Evolutionary conservation across 2,113 vertebrate genomes (phyloP).

Genomic region (Sapajus apella): DNA sequence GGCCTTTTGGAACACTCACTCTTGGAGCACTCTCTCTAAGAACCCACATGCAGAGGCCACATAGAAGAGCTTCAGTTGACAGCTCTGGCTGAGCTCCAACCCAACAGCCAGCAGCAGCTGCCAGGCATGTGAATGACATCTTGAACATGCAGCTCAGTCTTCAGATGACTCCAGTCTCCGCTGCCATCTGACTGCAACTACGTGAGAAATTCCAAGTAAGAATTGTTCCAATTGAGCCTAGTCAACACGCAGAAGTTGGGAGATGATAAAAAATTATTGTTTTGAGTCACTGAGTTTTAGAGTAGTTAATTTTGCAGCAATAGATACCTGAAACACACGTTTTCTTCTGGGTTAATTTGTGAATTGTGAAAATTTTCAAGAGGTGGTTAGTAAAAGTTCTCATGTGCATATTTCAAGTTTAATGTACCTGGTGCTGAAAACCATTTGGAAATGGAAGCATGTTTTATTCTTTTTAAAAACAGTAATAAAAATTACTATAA

Average conservation of each 20-base stretch:
- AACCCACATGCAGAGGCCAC: not conserved
- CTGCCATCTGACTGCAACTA: not conserved
- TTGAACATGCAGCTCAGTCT: not conserved
- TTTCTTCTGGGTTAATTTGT: not conserved
- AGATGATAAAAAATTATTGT: not conserved
- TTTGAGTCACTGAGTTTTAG: not conserved
- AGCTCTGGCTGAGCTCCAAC: not conserved
- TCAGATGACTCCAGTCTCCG: not conserved
- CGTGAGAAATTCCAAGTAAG: not conserved
- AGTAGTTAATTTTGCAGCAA: not conserved
- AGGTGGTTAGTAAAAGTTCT: not conserved
- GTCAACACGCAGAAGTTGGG: not conserved
- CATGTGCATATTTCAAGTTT: not conserved
- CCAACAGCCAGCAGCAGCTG: not conserved
- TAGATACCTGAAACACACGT: not conserved
- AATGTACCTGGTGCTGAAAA: not conserved
- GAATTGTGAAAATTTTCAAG: not conserved
- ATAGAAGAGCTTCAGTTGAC: not conserved
- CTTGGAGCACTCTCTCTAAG: not conserved
- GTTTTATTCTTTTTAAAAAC: not conserved
- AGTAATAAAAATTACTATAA: not conserved
- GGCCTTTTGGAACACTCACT: not conserved
- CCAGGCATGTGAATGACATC: not conserved
- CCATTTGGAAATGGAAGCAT: not conserved
- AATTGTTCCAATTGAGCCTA: not conserved